Conservation (phyloP, 2,797 vertebrate genomes). For the Xiphophorus birchmanni region DNA sequence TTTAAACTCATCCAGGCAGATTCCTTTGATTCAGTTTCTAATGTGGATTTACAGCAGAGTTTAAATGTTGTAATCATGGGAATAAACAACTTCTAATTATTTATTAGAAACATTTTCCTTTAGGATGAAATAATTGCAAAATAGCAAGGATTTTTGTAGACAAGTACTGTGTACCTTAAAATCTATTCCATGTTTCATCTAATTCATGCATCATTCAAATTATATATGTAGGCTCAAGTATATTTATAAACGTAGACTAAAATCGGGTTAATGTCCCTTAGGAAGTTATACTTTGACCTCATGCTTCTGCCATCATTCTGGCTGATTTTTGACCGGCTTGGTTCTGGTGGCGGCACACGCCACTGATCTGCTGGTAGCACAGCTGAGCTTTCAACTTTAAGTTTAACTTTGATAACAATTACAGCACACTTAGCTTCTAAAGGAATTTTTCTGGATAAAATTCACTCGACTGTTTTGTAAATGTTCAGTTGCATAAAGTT, state of each 20-base stretch:
- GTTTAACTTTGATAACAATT: no score
- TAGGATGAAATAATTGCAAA: not conserved
- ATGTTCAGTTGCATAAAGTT: no score
- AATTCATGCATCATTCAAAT: not conserved
- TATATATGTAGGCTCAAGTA: not conserved
- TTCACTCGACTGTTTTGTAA: no score
- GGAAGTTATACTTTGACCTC: not conserved
- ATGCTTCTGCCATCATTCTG: not conserved
- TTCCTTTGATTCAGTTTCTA: not conserved
- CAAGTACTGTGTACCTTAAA: not conserved
- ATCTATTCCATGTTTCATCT: not conserved
- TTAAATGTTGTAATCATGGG: not conserved
- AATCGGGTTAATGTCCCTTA: not conserved
- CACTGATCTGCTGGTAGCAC: no score
- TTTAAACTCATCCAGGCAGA: not conserved
- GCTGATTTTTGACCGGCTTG: not conserved
- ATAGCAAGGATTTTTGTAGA: not conserved
- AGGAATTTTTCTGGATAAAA: no score
- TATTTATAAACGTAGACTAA: not conserved
- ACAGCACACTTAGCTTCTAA: no score
- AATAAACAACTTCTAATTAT: not conserved
- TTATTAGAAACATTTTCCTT: not conserved
- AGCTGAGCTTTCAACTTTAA: no score
- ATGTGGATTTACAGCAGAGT: not conserved
- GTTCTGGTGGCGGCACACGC: not conserved